These are phyloP conservation scores for Spisula subtruncata DNA, from an alignment of 2,888 invertebrate genomes.

Conservation along the genomic window DNA sequence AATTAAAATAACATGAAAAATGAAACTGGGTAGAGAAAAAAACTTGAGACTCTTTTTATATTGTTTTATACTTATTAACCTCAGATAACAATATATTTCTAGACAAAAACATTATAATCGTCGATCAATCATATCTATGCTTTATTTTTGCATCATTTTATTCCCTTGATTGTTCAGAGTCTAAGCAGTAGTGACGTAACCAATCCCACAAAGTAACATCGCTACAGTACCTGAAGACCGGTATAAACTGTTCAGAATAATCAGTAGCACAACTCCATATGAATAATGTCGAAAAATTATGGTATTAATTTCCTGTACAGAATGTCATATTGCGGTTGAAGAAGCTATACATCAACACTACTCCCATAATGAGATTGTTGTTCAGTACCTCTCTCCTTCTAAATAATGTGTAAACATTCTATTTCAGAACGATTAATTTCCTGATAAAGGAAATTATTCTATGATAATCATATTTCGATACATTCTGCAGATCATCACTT, in stretches of 20 bases:
- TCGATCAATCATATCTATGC: too few relatives aligned
- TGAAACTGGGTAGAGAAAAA: too few relatives aligned
- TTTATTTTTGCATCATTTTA: too few relatives aligned
- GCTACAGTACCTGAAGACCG: too few relatives aligned
- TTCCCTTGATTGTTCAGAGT: too few relatives aligned
- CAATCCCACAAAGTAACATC: too few relatives aligned
- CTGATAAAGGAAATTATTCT: not conserved
- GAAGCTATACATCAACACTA: not conserved
- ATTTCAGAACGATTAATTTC: not conserved
- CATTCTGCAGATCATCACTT: not conserved
- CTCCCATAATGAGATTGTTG: not conserved
- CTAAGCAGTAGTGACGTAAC: too few relatives aligned
- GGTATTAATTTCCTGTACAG: not conserved
- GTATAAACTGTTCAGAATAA: not conserved
- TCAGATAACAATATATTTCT: too few relatives aligned
- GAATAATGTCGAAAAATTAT: not conserved
- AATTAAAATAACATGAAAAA: too few relatives aligned
- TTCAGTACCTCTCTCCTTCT: not conserved
- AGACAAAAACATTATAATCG: too few relatives aligned
- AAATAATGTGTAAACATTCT: not conserved
- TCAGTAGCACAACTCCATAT: not conserved
- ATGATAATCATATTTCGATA: not conserved
- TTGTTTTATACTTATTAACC: too few relatives aligned
- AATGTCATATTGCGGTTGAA: not conserved
- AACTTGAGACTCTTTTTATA: too few relatives aligned